These are phyloP conservation scores for Rhyacophila brunnea DNA, from an alignment of 1,140 invertebrate species.

Conservation along the genomic window DNA sequence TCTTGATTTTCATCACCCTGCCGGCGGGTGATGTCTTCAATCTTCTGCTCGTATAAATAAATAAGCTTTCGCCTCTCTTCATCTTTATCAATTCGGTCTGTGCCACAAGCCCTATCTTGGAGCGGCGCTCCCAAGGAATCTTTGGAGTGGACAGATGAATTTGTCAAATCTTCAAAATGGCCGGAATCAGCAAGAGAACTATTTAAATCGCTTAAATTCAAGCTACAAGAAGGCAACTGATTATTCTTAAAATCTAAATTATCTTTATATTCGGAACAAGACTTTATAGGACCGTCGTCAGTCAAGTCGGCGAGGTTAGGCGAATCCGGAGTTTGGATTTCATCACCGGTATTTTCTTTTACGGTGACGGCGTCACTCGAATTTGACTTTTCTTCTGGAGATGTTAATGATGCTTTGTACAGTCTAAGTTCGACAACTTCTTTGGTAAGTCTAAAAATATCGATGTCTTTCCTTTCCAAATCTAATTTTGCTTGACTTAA, in stretches of 20 bases:
- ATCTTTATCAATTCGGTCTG: conserved; percentile 53
- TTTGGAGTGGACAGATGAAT: conserved; percentile 71
- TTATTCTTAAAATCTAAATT: conserved; percentile 28
- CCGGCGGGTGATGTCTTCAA: conserved; percentile 68
- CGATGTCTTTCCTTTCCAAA: conserved; percentile 74
- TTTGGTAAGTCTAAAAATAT: conserved; percentile 76
- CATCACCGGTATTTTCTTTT: conserved; percentile 61
- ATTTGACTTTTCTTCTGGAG: conserved; percentile 70
- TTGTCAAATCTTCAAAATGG: conserved; percentile 77
- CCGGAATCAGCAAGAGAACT: conserved; percentile 80
- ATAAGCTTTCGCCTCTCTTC: conserved; percentile 67
- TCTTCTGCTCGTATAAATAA: conserved; percentile 67
- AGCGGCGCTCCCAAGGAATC: conserved; percentile 61
- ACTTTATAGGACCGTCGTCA: conserved; percentile 39
- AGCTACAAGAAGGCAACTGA: conserved; percentile 33
- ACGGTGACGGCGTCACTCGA: conserved; percentile 73
- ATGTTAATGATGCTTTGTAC: conserved; percentile 73
- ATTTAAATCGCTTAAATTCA: conserved; percentile 54
- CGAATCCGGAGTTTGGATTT: conserved; percentile 47
- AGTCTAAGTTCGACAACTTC: conserved; percentile 78
- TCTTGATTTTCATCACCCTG: conserved; percentile 71
- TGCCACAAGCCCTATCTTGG: conserved; percentile 55
- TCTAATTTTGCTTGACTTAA: conserved; percentile 72
- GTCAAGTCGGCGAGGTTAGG: conserved; percentile 49
- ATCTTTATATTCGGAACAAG: conserved; percentile 18